Conservation (phyloP, 2,113 vertebrate genomes). For the Egretta garzetta region DNA sequence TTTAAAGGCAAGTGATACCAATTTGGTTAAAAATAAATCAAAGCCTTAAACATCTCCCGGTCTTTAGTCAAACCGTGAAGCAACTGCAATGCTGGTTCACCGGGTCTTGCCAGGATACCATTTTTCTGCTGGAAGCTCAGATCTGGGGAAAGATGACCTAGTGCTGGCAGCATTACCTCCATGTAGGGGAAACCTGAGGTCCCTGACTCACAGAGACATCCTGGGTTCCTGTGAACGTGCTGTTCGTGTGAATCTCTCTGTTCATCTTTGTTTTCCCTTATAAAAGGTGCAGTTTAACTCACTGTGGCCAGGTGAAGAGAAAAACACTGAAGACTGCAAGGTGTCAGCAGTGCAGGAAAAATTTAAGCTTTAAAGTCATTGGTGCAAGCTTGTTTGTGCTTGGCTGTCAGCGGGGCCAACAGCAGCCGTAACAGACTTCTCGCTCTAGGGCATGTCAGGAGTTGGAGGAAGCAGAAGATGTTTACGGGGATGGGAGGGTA, state of each 20-base stretch:
- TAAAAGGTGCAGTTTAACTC: not conserved
- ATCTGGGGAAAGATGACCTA: not conserved
- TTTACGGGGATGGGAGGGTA: not conserved
- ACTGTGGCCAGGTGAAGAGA: not conserved
- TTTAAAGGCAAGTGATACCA: not conserved
- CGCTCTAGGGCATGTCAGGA: rapidly evolving
- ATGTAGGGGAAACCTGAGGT: not conserved
- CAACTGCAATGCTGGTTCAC: not conserved
- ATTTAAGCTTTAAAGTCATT: not conserved
- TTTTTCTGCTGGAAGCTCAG: not conserved
- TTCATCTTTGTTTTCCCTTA: not conserved
- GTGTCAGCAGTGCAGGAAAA: not conserved
- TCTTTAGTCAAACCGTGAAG: not conserved
- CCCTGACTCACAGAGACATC: not conserved
- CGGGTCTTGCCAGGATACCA: not conserved
- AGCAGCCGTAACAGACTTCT: not conserved
- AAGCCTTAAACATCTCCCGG: not conserved
- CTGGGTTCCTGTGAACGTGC: rapidly evolving
- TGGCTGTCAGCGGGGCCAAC: not conserved
- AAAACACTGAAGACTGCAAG: not conserved
- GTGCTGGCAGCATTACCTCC: not conserved
- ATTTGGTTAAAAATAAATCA: not conserved
- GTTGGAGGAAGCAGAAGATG: not conserved
- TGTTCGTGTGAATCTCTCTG: not conserved
- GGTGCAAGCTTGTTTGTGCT: not conserved